Evolutionary conservation across 2,113 vertebrate genomes (phyloP).

Genomic region (Egretta garzetta): DNA sequence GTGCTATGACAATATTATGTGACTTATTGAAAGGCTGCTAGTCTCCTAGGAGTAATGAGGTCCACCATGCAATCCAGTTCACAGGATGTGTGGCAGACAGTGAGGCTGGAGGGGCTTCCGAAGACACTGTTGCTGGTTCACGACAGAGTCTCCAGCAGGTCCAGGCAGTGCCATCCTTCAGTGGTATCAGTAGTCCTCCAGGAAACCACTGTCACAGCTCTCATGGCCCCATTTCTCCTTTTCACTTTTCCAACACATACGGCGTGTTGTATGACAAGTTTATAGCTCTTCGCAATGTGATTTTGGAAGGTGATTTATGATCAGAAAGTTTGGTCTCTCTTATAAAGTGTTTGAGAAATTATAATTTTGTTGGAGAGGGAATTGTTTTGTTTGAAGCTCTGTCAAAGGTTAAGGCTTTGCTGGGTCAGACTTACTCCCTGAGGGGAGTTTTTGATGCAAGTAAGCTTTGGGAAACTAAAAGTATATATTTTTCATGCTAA

Average conservation of each 20-base stretch:
- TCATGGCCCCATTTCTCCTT: not conserved
- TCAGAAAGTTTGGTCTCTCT: not conserved
- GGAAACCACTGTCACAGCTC: not conserved
- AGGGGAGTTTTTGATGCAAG: not conserved
- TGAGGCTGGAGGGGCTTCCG: not conserved
- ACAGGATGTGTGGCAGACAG: not conserved
- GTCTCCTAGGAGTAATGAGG: not conserved
- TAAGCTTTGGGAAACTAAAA: not conserved
- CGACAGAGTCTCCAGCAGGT: not conserved
- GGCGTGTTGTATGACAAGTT: not conserved
- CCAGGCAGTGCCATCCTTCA: accelerated
- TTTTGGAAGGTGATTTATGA: not conserved
- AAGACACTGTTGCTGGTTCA: accelerated
- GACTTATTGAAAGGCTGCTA: too few species aligned
- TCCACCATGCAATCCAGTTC: not conserved
- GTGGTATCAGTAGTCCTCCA: accelerated
- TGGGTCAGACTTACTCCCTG: not conserved
- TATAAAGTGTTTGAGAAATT: not conserved
- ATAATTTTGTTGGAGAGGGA: not conserved
- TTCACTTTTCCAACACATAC: not conserved
- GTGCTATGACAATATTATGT: accelerated
- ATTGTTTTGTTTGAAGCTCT: not conserved
- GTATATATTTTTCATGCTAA: not conserved
- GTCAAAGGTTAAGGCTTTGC: not conserved
- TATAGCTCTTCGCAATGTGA: accelerated